Evolutionary conservation across 2,888 invertebrate genomes (phyloP).

Genomic region (Eulithis prunata): DNA sequence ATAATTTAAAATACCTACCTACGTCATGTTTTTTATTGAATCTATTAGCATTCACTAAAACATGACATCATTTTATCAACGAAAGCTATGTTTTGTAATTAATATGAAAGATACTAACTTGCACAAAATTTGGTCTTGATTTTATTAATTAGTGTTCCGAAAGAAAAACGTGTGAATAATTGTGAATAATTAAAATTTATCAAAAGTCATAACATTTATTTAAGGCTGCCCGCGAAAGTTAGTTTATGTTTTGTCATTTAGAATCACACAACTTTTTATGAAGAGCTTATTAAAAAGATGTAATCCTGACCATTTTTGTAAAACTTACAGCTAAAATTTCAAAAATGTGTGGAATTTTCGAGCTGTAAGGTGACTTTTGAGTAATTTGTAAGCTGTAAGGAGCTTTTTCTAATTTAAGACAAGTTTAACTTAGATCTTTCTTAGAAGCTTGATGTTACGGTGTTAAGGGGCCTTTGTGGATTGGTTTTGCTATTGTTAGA

Average conservation of each 20-base stretch:
- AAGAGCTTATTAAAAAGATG: constrained; percentile 28
- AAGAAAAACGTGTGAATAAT: background rate
- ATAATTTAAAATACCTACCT: no score
- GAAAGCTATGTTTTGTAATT: constrained; percentile 4
- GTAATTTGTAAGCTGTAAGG: constrained; percentile 19
- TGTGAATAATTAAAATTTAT: background rate
- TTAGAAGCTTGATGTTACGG: constrained; percentile 43
- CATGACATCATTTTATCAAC: constrained; percentile 16
- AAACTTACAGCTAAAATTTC: constrained; percentile 11
- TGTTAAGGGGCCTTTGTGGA: constrained; percentile 49
- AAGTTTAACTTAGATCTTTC: constrained; percentile 32
- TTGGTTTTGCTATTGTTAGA: constrained; percentile 39
- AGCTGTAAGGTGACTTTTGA: no score
- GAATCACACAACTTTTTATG: constrained; percentile 17
- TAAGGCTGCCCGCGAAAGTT: background rate
- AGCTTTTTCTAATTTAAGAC: constrained; percentile 25
- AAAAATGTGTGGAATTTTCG: constrained; percentile 12
- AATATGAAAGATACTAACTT: background rate
- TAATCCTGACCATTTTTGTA: constrained; percentile 31
- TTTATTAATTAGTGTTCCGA: background rate
- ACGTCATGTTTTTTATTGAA: no score
- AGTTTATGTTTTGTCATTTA: constrained; percentile 11
- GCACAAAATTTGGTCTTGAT: constrained; percentile 1
- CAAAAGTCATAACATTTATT: constrained; percentile 3
- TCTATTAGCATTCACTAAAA: constrained; percentile 1